Percentiles rank a stretch among this genome's conserved stretches.
Conservation (phyloP, 2,113 vertebrate species). For the Sus scrofa region T2T-Sscrofa CM000819.6:116171001-116171500, state of each 20-base stretch:
- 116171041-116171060: background rate
- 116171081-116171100: background rate
- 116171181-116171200: slow-evolving; percentile 5
- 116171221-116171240: slow-evolving; percentile 12
- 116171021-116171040: background rate
- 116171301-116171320: too few relatives aligned
- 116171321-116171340: too few relatives aligned
- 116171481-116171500: background rate
- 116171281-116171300: too few relatives aligned
- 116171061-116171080: slow-evolving; percentile 35
- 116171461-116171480: background rate
- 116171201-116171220: slow-evolving; percentile 16
- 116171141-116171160: background rate
- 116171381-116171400: too few relatives aligned
- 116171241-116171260: slow-evolving; percentile 20
- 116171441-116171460: background rate
- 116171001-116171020: background rate
- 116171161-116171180: slow-evolving; percentile 4
- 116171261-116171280: too few relatives aligned
- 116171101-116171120: background rate
- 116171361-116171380: too few relatives aligned
- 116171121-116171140: background rate
- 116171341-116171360: too few relatives aligned
- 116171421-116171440: slow-evolving; percentile 7
- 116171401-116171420: background rate